Conservation (phyloP, 2,113 vertebrate species). For the Hystrix brachyura region DNA sequence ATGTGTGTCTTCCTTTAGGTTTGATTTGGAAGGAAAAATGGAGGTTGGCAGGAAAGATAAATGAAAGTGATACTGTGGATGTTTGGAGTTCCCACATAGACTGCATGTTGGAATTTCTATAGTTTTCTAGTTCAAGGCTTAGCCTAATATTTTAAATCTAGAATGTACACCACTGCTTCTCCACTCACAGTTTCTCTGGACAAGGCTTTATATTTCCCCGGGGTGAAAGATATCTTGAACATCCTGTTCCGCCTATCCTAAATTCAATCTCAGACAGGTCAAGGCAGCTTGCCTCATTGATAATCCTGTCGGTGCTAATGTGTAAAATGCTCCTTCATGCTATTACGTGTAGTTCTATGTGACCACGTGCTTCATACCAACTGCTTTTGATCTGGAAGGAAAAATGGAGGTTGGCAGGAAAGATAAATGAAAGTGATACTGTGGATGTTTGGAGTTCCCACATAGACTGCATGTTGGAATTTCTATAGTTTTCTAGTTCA, state of each 20-base stretch:
- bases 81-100: background rate
- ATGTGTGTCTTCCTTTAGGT: slow-evolving; percentile 79
- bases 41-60: slow-evolving; percentile 76
- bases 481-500: background rate
- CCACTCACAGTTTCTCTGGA: background rate
- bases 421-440: slow-evolving; percentile 71
- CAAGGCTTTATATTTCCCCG: background rate
- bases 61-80: slow-evolving; percentile 54
- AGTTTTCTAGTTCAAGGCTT: background rate
- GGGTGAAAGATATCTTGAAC: background rate
- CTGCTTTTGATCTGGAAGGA: slow-evolving; percentile 82
- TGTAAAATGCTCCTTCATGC: no score
- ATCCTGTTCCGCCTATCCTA: background rate
- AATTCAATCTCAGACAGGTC: background rate
- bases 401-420: slow-evolving; percentile 76
- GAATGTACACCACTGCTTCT: rapidly evolving
- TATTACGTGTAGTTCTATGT: rapidly evolving
- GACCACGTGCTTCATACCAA: rapidly evolving
- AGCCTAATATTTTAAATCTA: background rate
- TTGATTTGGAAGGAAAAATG: slow-evolving; percentile 81
- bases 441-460: background rate
- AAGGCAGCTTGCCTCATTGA: background rate
- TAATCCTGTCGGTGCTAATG: background rate
- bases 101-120: background rate
- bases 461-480: background rate